Conservation (phyloP, 2,113 vertebrate species). For the Tamias sibiricus region DNA sequence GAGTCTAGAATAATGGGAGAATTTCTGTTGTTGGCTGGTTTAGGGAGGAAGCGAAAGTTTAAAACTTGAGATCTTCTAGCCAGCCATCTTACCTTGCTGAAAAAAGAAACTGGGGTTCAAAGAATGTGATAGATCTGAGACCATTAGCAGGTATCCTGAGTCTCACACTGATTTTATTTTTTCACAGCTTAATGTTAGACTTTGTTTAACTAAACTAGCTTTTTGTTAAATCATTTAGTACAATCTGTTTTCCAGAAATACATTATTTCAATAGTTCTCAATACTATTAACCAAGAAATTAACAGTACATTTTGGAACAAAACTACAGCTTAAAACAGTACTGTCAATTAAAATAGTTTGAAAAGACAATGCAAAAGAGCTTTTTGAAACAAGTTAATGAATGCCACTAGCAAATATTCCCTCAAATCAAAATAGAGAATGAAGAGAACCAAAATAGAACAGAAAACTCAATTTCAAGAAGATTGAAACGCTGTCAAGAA, state of each 20-base stretch:
- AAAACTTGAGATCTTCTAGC: neutral
- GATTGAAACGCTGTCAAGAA: neutral
- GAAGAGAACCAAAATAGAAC: neutral
- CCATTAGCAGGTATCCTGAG: neutral
- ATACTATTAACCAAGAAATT: neutral
- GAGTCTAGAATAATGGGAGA: neutral
- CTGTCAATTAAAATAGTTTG: constrained; percentile 28
- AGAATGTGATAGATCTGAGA: neutral
- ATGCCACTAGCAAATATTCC: neutral
- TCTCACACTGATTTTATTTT: neutral
- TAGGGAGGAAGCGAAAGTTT: neutral
- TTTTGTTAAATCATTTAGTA: constrained; percentile 26
- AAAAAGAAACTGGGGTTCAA: neutral
- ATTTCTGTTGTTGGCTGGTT: neutral
- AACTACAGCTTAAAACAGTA: constrained; percentile 6
- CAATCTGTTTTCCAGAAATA: constrained; percentile 18
- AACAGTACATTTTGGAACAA: neutral
- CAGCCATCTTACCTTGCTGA: neutral
- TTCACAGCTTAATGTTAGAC: neutral
- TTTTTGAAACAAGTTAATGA: constrained; percentile 41
- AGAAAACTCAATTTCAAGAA: neutral
- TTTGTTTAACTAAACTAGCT: neutral
- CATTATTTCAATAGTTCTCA: constrained; percentile 30
- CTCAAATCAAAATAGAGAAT: constrained; percentile 30
- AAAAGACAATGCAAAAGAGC: constrained; percentile 1